A percentile compares a stretch with the other conserved stretches of the same genome.
phyloP scores from a whole-genome alignment of 2,797 vertebrate genomes.

The Cyclopterus lumpus region DNA sequence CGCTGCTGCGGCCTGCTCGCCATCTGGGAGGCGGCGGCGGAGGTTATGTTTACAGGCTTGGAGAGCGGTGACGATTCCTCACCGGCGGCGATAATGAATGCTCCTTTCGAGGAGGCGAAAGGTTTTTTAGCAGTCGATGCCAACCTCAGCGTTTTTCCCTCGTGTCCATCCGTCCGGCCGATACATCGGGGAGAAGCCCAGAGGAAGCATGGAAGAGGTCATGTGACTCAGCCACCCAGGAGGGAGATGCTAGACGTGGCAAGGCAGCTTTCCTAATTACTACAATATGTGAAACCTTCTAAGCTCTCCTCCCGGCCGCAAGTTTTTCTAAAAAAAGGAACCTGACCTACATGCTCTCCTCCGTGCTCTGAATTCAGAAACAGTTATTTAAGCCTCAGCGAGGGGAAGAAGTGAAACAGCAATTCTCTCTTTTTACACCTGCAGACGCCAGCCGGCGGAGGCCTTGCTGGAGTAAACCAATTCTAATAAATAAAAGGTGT shows the following conservation, averaged over 20 bases:
- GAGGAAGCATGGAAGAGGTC: slow-evolving; percentile 54
- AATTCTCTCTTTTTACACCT: slow-evolving; percentile 47
- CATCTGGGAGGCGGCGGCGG: slow-evolving; percentile 52
- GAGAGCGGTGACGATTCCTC: slow-evolving; percentile 46
- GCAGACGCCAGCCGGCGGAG: background rate
- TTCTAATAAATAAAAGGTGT: slow-evolving; percentile 1
- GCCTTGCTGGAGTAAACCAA: slow-evolving; percentile 17
- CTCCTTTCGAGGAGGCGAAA: slow-evolving; percentile 41
- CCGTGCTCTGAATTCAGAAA: slow-evolving; percentile 56
- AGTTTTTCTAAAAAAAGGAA: slow-evolving; percentile 60
- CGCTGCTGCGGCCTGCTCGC: slow-evolving; percentile 15
- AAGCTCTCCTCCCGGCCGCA: slow-evolving; percentile 50
- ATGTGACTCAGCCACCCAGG: slow-evolving; percentile 62
- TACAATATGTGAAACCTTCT: slow-evolving; percentile 70
- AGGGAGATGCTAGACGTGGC: slow-evolving; percentile 57
- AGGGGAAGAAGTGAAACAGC: slow-evolving; percentile 56
- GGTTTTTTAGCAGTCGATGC: slow-evolving; percentile 42
- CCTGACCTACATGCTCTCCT: slow-evolving; percentile 78
- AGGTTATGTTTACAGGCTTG: slow-evolving; percentile 56
- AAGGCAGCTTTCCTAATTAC: slow-evolving; percentile 67
- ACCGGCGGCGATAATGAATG: slow-evolving; percentile 48
- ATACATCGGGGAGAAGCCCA: slow-evolving; percentile 37
- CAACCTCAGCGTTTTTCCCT: slow-evolving; percentile 48
- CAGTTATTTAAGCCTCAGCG: slow-evolving; percentile 45
- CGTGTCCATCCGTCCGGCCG: slow-evolving; percentile 57